These are phyloP conservation scores for Columba janthina DNA, from an alignment of 2,113 vertebrate species.

Conservation along the genomic window DNA sequence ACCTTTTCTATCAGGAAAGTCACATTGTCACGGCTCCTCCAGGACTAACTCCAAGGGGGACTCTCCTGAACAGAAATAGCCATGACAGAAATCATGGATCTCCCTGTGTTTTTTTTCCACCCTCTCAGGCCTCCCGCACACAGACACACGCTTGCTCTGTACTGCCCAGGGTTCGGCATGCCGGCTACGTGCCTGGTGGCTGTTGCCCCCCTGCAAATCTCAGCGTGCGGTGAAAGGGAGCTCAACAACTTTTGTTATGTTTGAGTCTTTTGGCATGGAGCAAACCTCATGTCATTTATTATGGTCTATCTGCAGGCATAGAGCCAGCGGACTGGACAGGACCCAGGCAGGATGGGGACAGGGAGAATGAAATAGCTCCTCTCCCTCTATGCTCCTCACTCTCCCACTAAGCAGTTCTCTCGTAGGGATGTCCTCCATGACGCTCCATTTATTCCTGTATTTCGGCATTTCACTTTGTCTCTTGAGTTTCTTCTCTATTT, in stretches of 20 bases:
- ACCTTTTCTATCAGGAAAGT: not conserved
- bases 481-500: not conserved
- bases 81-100: not conserved
- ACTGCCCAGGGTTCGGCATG: accelerated
- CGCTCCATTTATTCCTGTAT: not conserved
- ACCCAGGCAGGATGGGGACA: not conserved
- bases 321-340: not conserved
- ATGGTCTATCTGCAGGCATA: not conserved
- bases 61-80: not conserved
- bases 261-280: not conserved
- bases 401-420: not conserved
- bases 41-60: not conserved
- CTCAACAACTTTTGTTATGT: not conserved
- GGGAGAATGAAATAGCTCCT: not conserved
- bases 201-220: not conserved
- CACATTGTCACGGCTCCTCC: not conserved
- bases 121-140: accelerated
- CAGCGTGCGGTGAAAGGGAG: not conserved
- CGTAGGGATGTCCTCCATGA: accelerated
- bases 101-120: not conserved
- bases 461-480: not conserved
- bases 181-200: not conserved
- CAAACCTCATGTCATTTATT: not conserved
- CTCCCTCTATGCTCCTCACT: not conserved
- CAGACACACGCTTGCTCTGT: not conserved